A percentile compares a stretch with the other conserved stretches of the same genome.
Evolutionary conservation across 2,113 vertebrate genomes (phyloP).

Genomic region (Caracal caracal): DNA sequence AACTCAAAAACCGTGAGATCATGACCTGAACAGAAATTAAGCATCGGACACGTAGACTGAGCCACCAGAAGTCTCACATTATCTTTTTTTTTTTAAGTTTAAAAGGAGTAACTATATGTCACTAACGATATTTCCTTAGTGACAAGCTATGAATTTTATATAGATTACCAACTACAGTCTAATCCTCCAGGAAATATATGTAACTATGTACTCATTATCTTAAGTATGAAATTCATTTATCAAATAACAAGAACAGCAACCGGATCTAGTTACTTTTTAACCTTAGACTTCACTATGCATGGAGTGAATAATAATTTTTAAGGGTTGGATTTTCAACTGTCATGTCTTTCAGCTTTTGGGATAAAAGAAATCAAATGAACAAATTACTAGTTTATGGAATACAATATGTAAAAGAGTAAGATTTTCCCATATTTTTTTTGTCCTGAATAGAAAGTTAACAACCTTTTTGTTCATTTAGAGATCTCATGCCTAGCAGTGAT

Average conservation of each 20-base stretch:
- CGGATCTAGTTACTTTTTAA: not conserved
- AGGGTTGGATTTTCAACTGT: slow-evolving; percentile 1
- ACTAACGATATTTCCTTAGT: not conserved
- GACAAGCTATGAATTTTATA: not conserved
- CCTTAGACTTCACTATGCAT: not conserved
- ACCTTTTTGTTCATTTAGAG: slow-evolving; percentile 36
- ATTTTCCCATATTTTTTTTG: slow-evolving; percentile 9
- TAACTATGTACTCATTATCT: not conserved
- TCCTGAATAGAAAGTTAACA: slow-evolving; percentile 35
- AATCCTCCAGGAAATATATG: not conserved
- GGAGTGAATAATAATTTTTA: slow-evolving; percentile 41
- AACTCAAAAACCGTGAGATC: too few species aligned
- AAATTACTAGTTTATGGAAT: not conserved
- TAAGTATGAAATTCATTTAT: not conserved
- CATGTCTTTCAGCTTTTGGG: slow-evolving; percentile 14
- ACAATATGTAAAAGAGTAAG: not conserved
- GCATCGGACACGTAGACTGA: too few species aligned
- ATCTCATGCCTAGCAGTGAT: slow-evolving; percentile 22
- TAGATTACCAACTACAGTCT: not conserved
- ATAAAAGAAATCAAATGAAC: slow-evolving; percentile 52
- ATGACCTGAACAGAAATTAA: too few species aligned
- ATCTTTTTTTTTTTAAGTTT: not conserved
- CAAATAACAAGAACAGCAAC: slow-evolving; percentile 20
- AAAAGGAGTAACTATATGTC: not conserved
- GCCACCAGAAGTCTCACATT: too few species aligned